Evolutionary conservation across 1,140 invertebrate species (phyloP), one percentile per base, ranked within the genome.

Genomic region (Scaptomyza pallida): DNA sequence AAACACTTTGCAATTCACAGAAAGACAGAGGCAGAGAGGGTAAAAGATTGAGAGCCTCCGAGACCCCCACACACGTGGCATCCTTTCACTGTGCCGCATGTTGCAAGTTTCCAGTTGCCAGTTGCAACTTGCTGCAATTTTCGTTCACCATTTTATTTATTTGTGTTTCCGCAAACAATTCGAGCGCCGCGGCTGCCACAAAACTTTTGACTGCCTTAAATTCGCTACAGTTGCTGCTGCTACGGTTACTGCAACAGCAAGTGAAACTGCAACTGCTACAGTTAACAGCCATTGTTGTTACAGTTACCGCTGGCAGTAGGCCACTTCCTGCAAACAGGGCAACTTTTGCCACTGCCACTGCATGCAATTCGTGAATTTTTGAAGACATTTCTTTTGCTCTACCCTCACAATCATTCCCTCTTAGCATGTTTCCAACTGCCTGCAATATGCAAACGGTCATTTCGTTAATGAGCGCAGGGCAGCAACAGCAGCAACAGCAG

Each of bases 381-480:
- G 73, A 88, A 85, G 77, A 64, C 80, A 74, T 76, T 81, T 81
- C 73, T 81, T 62, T 77, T 62, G 50, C 75, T 70, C 26, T 30
- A 30, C 26, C 26, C 6, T 1, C 26, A 30, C 26, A 8, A 30
- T 30, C 26, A 60, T 73, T 64, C 64, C 71, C 54, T 61, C n/a
- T 45, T 59, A 33, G 48, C 47, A 54, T 55, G 16, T 43, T 5
- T 9, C 41, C 52, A 9, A 12, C 26, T 43, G 37, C 65, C 68
- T 79, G 67, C 75, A 83, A 88, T 90, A 88, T 80, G 88, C 88
- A 90, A 83, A 82, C 78, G 88, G 88, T 88, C 88, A 89, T 89
- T 89, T 89, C 68, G 88, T 86, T 89, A 89, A 89, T 89, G 88
- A 89, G 88, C 70, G 78, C 71, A 47, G 67, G 57, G 67, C 10